A percentile compares a stretch with the other conserved stretches of the same genome.
These are phyloP conservation scores for Prunella fulvescens DNA, from an alignment of 2,113 vertebrate species.

Conservation along the genomic window DNA sequence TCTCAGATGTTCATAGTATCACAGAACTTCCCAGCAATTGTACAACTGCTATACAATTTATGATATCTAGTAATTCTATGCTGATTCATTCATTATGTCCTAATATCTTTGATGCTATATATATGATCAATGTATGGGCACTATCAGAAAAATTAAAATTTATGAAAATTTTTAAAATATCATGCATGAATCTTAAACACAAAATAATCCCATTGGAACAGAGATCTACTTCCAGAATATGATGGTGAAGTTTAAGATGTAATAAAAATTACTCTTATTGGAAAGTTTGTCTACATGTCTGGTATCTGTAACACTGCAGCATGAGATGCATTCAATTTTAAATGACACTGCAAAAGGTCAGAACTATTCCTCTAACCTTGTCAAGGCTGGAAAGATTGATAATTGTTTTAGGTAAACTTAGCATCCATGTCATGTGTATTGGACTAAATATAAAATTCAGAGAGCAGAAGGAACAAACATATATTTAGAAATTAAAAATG, in stretches of 20 bases:
- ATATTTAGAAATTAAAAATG: slow-evolving; percentile 37
- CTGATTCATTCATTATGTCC: not conserved
- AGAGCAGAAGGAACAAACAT: not conserved
- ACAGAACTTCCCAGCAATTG: not conserved
- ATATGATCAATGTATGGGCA: not conserved
- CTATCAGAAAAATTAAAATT: not conserved
- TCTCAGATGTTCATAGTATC: not conserved
- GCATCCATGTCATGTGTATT: slow-evolving; percentile 2
- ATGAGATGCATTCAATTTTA: not conserved
- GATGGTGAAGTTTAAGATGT: not conserved
- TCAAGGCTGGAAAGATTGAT: slow-evolving; percentile 23
- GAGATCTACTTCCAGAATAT: not conserved
- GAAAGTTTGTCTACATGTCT: not conserved
- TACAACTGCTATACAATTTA: not conserved
- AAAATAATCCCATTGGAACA: not conserved
- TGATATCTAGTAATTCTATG: not conserved
- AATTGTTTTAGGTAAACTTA: slow-evolving; percentile 50
- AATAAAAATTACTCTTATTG: not conserved
- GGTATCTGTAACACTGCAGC: not conserved
- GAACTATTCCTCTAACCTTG: slow-evolving; percentile 13
- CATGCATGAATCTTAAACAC: not conserved
- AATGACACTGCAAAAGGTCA: slow-evolving; percentile 21
- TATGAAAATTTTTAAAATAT: not conserved
- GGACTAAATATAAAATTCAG: slow-evolving; percentile 45
- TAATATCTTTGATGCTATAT: not conserved